phyloP scores from a whole-genome alignment of 2,113 vertebrate genomes.

The Gadus macrocephalus region DNA sequence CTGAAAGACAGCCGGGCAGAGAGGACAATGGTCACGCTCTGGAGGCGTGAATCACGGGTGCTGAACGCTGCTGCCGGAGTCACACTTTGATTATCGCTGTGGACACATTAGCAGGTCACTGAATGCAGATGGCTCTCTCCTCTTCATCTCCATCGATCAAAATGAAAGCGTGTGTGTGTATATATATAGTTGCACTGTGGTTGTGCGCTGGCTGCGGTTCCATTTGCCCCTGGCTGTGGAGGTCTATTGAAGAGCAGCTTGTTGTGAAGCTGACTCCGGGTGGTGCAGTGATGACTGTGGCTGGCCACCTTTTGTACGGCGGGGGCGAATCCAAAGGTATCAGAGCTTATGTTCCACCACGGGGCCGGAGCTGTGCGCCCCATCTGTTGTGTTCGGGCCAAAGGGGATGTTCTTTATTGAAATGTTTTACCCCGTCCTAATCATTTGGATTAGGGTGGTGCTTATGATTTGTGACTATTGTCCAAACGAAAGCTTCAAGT shows the following conservation, averaged over 20 bases:
- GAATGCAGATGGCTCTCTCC: slow-evolving; percentile 40
- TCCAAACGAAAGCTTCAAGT: too few species aligned
- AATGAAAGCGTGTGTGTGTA: neutral
- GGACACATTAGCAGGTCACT: slow-evolving; percentile 36
- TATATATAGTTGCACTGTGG: neutral
- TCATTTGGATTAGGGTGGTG: too few species aligned
- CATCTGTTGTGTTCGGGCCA: neutral
- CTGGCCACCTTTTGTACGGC: too few species aligned
- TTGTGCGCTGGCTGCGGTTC: neutral
- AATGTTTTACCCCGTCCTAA: too few species aligned
- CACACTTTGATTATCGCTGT: slow-evolving; percentile 51
- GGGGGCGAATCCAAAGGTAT: too few species aligned
- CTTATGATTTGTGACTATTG: too few species aligned
- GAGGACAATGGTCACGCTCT: slow-evolving; percentile 59
- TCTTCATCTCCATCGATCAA: neutral
- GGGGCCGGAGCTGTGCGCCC: neutral
- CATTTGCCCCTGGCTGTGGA: neutral
- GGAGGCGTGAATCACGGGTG: slow-evolving; percentile 57
- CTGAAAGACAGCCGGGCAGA: slow-evolving; percentile 32
- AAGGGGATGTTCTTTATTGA: too few species aligned
- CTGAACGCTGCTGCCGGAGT: slow-evolving; percentile 44
- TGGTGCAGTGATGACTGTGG: neutral
- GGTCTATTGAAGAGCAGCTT: neutral
- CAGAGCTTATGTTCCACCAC: too few species aligned
- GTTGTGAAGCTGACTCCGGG: neutral